A percentile compares a stretch with the other conserved stretches of the same genome.
Conservation (phyloP, 2,113 vertebrate genomes). For the Rhombomys opimus region DNA sequence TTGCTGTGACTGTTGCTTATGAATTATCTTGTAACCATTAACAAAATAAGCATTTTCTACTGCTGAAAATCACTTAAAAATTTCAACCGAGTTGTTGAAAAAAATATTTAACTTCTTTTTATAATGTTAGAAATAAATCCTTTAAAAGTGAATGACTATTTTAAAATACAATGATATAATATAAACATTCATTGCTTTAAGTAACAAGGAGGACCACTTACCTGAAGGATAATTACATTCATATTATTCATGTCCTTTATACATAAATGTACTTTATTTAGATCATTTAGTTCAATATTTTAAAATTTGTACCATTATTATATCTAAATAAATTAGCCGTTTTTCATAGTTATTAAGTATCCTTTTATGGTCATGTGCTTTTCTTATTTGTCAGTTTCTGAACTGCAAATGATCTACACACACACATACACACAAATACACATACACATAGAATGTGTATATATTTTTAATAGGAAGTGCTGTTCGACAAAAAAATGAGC, state of each 20-base stretch:
- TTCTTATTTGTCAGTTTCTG: background rate
- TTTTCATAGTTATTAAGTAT: background rate
- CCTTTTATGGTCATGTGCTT: background rate
- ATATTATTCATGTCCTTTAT: background rate
- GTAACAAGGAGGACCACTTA: background rate
- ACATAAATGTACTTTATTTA: background rate
- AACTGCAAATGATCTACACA: background rate
- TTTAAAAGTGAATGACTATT: background rate
- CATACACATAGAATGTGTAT: background rate
- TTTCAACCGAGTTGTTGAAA: background rate
- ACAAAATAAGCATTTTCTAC: constrained; percentile 56
- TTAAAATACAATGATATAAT: background rate
- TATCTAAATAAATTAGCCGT: background rate
- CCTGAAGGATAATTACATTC: background rate
- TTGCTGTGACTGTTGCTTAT: constrained; percentile 48
- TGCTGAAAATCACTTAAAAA: constrained; percentile 25
- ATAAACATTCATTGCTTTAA: constrained; percentile 2
- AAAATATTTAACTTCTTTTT: background rate
- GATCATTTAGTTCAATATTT: background rate
- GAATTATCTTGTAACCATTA: constrained; percentile 63
- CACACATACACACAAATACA: background rate
- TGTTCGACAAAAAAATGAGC: background rate
- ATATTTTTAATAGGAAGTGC: constrained; percentile 30
- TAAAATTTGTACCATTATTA: constrained; percentile 9
- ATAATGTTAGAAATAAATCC: background rate